A percentile compares a stretch with the other conserved stretches of the same genome.
Evolutionary conservation across 2,888 invertebrate genomes (phyloP).

Genomic region (Hypomecis punctinalis): DNA sequence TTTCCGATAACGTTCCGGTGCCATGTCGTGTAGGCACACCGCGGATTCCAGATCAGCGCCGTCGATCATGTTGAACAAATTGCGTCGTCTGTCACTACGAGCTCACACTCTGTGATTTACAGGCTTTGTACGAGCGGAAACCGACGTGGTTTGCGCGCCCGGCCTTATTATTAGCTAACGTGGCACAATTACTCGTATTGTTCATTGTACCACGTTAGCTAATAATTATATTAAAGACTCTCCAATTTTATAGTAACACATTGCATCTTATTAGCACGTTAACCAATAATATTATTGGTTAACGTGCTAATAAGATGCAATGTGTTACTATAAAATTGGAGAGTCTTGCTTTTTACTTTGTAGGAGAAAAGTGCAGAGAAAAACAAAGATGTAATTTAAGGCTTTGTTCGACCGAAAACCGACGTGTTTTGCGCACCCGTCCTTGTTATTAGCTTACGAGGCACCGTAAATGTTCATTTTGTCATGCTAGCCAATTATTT

Average conservation of each 20-base stretch:
- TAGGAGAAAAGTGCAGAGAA: no score
- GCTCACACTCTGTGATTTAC: slow-evolving; percentile 37
- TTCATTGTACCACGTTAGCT: no score
- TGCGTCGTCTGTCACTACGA: slow-evolving; percentile 57
- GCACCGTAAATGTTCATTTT: no score
- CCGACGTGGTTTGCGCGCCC: neutral
- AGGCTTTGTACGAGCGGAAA: neutral
- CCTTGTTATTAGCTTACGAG: neutral
- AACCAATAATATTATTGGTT: no score
- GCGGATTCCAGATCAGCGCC: slow-evolving; percentile 46
- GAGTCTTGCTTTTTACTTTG: no score
- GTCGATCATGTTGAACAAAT: slow-evolving; percentile 56
- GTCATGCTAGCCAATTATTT: no score
- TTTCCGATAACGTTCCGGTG: slow-evolving; percentile 52
- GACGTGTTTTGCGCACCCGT: neutral
- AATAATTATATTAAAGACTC: no score
- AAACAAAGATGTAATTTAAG: neutral
- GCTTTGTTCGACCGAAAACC: neutral
- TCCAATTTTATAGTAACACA: no score
- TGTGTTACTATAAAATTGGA: no score
- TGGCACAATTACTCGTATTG: no score
- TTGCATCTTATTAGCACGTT: no score
- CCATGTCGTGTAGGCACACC: slow-evolving; percentile 30
- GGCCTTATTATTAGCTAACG: neutral
- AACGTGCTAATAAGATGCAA: no score